These are phyloP conservation scores for Notodonta ziczac DNA, from an alignment of 2,888 invertebrate genomes.

Conservation along the genomic window DNA sequence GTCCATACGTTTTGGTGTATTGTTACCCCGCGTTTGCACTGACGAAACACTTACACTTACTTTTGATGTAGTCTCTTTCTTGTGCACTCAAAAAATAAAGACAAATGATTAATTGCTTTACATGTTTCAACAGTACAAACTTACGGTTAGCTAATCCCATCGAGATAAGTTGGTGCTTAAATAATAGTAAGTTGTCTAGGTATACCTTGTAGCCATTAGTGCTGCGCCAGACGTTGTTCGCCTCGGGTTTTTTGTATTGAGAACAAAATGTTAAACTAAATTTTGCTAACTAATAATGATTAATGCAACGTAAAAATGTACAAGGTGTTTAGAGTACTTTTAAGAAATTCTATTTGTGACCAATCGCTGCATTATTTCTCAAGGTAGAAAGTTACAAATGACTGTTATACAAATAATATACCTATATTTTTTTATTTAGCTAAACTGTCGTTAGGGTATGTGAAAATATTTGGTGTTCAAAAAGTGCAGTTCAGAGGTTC, in stretches of 20 bases:
- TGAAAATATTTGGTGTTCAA: slow-evolving; percentile 76
- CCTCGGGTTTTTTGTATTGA: not conserved
- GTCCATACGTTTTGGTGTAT: too few species aligned
- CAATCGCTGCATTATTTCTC: slow-evolving; percentile 72
- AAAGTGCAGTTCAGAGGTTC: slow-evolving; percentile 69
- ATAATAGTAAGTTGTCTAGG: too few species aligned
- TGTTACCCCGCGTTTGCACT: too few species aligned
- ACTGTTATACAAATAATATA: slow-evolving; percentile 72
- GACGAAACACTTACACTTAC: too few species aligned
- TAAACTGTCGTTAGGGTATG: slow-evolving; percentile 77
- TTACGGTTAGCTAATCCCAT: too few species aligned
- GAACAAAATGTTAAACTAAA: not conserved
- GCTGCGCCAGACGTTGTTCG: not conserved
- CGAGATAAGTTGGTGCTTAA: too few species aligned
- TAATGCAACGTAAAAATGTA: slow-evolving; percentile 20
- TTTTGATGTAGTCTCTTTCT: too few species aligned
- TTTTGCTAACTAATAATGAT: slow-evolving; percentile 8
- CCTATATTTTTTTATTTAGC: slow-evolving; percentile 83
- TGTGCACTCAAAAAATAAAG: too few species aligned
- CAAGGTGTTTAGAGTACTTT: slow-evolving; percentile 47
- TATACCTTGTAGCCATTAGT: not conserved
- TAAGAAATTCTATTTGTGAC: slow-evolving; percentile 53
- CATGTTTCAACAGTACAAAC: too few species aligned
- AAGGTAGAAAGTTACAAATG: slow-evolving; percentile 69
- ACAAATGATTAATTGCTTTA: too few species aligned